Evolutionary conservation across 2,113 vertebrate genomes (phyloP).

Genomic region (Micromys minutus): DNA sequence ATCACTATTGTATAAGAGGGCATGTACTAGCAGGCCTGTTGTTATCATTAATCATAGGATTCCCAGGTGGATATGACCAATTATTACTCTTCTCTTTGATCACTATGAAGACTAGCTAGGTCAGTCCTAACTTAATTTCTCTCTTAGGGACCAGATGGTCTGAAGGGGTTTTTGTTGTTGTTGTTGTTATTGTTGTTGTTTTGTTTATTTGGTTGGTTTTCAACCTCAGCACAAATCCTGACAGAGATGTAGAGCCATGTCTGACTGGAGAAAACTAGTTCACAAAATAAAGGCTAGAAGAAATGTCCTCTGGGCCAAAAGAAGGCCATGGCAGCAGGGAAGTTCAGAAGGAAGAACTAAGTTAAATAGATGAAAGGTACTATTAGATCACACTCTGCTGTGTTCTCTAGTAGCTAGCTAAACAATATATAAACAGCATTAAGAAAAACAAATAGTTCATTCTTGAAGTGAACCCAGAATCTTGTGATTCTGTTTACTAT

Average conservation of each 20-base stretch:
- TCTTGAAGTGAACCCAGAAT: background rate
- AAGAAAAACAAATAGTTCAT: background rate
- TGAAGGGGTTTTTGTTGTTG: background rate
- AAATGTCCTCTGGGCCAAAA: background rate
- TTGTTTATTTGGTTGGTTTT: too few species aligned
- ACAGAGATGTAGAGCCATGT: background rate
- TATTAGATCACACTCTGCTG: background rate
- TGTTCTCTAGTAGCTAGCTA: background rate
- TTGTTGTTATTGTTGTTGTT: too few species aligned
- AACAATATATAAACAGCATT: background rate
- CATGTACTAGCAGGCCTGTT: background rate
- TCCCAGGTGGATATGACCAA: background rate
- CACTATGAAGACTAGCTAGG: background rate
- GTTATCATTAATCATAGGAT: background rate
- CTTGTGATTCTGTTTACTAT: background rate
- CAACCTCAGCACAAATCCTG: background rate
- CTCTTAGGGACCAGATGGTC: background rate
- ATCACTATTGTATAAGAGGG: background rate
- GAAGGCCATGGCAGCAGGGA: background rate
- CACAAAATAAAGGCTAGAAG: background rate
- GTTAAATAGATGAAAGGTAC: background rate
- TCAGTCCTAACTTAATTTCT: background rate
- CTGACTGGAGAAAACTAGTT: background rate
- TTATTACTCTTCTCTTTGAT: background rate
- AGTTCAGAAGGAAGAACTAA: background rate